Percentiles rank a stretch among this genome's conserved stretches.
Conservation (phyloP, 64 coral and sea anemone species). For the Montipora cactus region DNA sequence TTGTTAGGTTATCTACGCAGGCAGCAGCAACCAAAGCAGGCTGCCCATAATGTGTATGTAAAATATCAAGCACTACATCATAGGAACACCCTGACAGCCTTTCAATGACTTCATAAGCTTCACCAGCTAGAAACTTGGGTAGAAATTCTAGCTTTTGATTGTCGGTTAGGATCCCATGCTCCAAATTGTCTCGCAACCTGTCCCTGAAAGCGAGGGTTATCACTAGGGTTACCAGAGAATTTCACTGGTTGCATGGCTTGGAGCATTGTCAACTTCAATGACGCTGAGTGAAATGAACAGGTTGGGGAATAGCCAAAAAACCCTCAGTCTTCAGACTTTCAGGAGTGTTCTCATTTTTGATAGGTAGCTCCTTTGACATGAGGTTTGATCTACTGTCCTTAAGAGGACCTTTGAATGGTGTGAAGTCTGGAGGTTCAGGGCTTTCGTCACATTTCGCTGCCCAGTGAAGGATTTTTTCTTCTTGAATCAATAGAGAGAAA, state of each 20-base stretch:
- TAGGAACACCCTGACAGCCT: slow-evolving; percentile 13
- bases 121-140: slow-evolving; percentile 34
- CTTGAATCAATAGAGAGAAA: neutral
- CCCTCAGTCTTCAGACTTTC: neutral
- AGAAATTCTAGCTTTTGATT: slow-evolving; percentile 38
- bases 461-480: no score
- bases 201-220: neutral
- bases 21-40: slow-evolving; percentile 1
- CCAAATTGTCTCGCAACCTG: neutral
- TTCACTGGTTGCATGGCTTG: neutral
- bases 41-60: slow-evolving; percentile 48
- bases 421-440: no score
- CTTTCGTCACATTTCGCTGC: no score
- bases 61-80: neutral
- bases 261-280: neutral
- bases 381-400: no score
- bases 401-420: no score
- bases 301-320: no score
- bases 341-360: neutral
- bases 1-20: slow-evolving; percentile 3
- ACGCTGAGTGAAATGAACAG: no score
- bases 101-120: slow-evolving; percentile 33
- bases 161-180: neutral
- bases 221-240: neutral
- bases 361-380: no score